These are phyloP conservation scores for Pollimyrus isidori DNA, from an alignment of 2,113 vertebrate species.

Conservation along the genomic window DNA sequence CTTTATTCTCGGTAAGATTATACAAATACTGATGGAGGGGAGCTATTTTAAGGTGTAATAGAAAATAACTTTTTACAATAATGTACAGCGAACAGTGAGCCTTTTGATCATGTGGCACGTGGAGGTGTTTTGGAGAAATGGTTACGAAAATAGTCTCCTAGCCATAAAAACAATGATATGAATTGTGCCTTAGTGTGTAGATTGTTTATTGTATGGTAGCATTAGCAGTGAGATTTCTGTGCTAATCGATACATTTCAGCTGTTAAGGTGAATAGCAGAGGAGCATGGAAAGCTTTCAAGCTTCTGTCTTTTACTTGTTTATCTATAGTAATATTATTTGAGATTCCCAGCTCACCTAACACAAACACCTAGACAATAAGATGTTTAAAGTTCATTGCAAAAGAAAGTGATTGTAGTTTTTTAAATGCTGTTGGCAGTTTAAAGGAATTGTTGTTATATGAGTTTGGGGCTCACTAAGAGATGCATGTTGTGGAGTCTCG, in stretches of 20 bases:
- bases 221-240: background rate
- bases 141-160: background rate
- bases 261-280: background rate
- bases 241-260: background rate
- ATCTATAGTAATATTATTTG: background rate
- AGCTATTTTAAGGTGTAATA: background rate
- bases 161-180: background rate
- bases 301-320: background rate
- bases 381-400: background rate
- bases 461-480: slow-evolving; percentile 9
- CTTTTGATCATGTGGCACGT: background rate
- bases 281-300: background rate
- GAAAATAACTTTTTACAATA: background rate
- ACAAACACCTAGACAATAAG: background rate
- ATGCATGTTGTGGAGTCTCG: slow-evolving; percentile 20
- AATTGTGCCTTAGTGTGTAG: background rate
- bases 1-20: background rate
- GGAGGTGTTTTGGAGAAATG: background rate
- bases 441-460: slow-evolving; percentile 5
- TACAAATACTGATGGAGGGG: background rate
- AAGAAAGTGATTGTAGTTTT: background rate
- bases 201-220: background rate
- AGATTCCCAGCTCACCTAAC: background rate
- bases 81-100: background rate
- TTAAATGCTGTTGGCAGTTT: background rate